Conservation (phyloP, 2,797 vertebrate species). For the Yasuhikotakia modesta region DNA sequence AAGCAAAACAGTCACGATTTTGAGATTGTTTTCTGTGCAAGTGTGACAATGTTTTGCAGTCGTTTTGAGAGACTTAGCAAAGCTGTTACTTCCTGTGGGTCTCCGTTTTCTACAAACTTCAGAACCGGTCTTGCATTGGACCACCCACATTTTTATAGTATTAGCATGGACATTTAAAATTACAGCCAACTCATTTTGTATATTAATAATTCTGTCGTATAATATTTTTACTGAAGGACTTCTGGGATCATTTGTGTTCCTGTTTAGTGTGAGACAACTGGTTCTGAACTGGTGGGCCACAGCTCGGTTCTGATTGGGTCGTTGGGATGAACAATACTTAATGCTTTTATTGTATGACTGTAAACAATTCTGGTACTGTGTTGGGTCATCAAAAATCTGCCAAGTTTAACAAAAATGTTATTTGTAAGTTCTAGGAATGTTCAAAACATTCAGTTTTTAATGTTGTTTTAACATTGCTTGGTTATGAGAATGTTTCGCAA, state of each 20-base stretch:
- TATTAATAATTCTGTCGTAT: constrained; percentile 20
- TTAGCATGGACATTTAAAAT: constrained; percentile 1
- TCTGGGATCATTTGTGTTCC: constrained; percentile 31
- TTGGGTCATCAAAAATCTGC: no score
- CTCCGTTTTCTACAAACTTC: not conserved
- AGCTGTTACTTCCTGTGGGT: not conserved
- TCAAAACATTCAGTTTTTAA: no score
- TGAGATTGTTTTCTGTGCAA: not conserved
- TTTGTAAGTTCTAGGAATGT: no score
- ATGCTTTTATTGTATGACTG: no score
- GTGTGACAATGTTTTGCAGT: not conserved
- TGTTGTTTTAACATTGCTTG: no score
- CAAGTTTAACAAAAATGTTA: no score
- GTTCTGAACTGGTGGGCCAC: no score
- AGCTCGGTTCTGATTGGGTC: no score
- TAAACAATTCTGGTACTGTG: no score
- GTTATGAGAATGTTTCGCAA: no score
- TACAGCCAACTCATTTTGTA: not conserved
- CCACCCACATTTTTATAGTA: constrained; percentile 16
- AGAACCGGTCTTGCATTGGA: constrained; percentile 1
- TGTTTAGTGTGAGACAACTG: constrained; percentile 14
- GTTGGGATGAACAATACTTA: no score
- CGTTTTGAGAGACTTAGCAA: not conserved
- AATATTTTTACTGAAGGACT: constrained; percentile 15
- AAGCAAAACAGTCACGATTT: constrained; percentile 26